A percentile compares a stretch with the other conserved stretches of the same genome.
Evolutionary conservation across 92 coral and sea anemone species (phyloP).

Genomic region (Pocillopora grandis): DNA sequence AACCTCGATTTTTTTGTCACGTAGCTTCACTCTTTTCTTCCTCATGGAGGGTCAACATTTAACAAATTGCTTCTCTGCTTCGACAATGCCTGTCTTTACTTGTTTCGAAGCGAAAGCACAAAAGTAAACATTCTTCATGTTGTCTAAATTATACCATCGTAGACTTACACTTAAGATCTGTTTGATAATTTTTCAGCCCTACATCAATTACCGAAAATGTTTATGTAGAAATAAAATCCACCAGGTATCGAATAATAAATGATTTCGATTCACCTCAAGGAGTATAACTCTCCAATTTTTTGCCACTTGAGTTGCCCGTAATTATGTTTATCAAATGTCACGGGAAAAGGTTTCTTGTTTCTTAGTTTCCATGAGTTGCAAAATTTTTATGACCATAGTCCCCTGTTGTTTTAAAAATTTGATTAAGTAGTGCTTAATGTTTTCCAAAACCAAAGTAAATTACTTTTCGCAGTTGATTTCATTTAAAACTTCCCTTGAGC

Average conservation of each 20-base stretch:
- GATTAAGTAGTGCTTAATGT: slow-evolving; percentile 38
- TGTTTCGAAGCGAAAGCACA: background rate
- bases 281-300: background rate
- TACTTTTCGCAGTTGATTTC: slow-evolving; percentile 41
- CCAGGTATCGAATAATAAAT: background rate
- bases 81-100: background rate
- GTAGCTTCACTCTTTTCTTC: background rate
- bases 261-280: background rate
- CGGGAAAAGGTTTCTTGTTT: slow-evolving; percentile 7
- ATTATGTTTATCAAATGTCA: slow-evolving; percentile 23
- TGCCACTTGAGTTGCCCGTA: slow-evolving; percentile 13
- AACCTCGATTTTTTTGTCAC: background rate
- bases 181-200: background rate
- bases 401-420: slow-evolving; percentile 43
- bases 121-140: background rate
- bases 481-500: slow-evolving; percentile 26
- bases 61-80: background rate
- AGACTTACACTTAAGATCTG: too few species aligned
- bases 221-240: background rate
- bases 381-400: slow-evolving; percentile 16
- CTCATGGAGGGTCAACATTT: background rate
- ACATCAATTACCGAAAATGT: background rate
- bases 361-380: slow-evolving; percentile 11
- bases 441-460: slow-evolving; percentile 46
- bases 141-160: background rate